A percentile compares a stretch with the other conserved stretches of the same genome.
Conservation (phyloP, 1,140 invertebrate species). For the Orius insidiosus region DNA sequence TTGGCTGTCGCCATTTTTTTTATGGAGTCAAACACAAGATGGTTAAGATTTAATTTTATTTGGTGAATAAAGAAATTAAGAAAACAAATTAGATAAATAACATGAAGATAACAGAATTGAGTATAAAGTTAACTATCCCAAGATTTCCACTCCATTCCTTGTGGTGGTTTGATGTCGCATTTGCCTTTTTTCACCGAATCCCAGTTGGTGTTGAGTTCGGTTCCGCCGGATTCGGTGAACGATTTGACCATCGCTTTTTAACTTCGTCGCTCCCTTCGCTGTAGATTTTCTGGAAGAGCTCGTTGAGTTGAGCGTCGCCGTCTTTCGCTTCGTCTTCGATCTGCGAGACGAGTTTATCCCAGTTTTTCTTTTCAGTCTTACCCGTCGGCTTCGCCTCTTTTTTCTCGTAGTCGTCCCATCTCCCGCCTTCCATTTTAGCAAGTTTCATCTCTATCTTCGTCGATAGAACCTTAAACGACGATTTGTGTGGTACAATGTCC, state of each 20-base stretch:
- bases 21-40: no score
- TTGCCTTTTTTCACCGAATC: constrained; percentile 69
- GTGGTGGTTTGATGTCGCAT: constrained; percentile 81
- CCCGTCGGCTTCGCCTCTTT: not conserved
- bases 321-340: constrained; percentile 58
- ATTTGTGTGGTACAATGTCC: constrained; percentile 50
- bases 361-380: constrained; percentile 37
- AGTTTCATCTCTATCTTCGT: constrained; percentile 94
- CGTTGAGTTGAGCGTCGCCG: constrained; percentile 78
- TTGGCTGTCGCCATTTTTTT: no score
- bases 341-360: constrained; percentile 68
- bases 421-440: constrained; percentile 65
- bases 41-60: no score
- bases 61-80: no score
- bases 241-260: constrained; percentile 97
- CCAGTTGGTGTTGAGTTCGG: constrained; percentile 98
- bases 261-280: constrained; percentile 81
- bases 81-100: no score
- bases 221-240: constrained; percentile 89
- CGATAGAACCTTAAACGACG: constrained; percentile 58
- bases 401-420: constrained; percentile 65
- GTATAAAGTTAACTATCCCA: constrained; percentile 38
- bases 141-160: constrained; percentile 82
- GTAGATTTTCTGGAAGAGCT: constrained; percentile 93
- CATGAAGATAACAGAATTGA: no score